phyloP scores from a whole-genome alignment of 2,113 vertebrate genomes.

The Gnathonemus echidnorhynchus region DNA sequence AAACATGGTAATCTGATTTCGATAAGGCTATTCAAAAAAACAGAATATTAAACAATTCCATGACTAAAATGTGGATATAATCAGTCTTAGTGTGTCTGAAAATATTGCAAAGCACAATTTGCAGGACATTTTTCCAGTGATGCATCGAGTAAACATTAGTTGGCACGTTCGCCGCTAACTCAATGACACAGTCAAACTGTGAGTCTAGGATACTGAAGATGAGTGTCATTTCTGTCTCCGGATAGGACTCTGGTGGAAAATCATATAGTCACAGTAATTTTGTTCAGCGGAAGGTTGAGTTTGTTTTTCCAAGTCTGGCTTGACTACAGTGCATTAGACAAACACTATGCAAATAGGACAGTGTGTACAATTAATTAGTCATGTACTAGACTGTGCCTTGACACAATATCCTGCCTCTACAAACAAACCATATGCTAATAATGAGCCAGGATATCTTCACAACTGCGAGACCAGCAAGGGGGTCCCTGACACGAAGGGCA shows the following conservation, averaged over 20 bases:
- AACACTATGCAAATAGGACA: constrained; percentile 4
- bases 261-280: not conserved
- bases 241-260: not conserved
- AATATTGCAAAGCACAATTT: not conserved
- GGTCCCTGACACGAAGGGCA: not conserved
- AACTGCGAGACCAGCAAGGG: not conserved
- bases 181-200: not conserved
- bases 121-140: not conserved
- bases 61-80: not conserved
- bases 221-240: not conserved
- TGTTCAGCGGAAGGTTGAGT: not conserved
- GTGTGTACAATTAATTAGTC: not conserved
- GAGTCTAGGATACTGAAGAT: not conserved
- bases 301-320: not conserved
- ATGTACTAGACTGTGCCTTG: not conserved
- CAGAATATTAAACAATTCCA: not conserved
- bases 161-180: not conserved
- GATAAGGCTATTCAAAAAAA: not conserved
- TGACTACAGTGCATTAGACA: not conserved
- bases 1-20: not conserved
- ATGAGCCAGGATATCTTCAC: not conserved
- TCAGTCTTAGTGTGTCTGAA: not conserved
- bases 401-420: not conserved
- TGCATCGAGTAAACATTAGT: not conserved
- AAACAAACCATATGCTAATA: not conserved